Percentiles rank a stretch among this genome's conserved stretches.
Conservation (phyloP, 2,113 vertebrate species). For the Electrona antarctica region DNA sequence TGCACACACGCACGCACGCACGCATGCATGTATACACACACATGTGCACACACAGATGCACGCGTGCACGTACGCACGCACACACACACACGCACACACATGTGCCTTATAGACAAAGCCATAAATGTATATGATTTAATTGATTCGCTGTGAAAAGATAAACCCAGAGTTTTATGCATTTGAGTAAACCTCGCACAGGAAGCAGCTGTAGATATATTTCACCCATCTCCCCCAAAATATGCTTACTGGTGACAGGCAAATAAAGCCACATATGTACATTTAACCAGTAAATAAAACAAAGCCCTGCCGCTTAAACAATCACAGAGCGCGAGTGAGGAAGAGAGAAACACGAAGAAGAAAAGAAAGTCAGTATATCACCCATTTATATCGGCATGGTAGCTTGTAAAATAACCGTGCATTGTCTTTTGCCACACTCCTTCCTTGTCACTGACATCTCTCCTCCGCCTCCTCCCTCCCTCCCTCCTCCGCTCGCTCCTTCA, state of each 20-base stretch:
- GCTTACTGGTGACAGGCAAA: conserved; percentile 75
- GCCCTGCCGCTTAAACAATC: conserved; percentile 68
- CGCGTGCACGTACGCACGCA: no score
- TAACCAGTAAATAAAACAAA: conserved; percentile 80
- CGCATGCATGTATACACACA: no score
- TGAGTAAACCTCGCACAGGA: conserved; percentile 44
- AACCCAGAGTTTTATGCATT: conserved; percentile 65
- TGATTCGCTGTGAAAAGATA: conserved; percentile 67
- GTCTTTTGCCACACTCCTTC: conserved; percentile 50
- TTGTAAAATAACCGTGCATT: conserved; percentile 69
- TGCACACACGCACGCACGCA: no score
- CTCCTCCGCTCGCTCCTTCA: conserved; percentile 50
- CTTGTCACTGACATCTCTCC: conserved; percentile 46
- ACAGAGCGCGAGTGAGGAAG: conserved; percentile 52
- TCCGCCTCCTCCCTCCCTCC: conserved; percentile 30
- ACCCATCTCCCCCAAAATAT: conserved; percentile 69
- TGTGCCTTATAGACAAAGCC: conserved; percentile 42
- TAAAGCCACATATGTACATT: conserved; percentile 79
- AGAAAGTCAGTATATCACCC: conserved; percentile 78
- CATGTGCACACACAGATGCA: no score
- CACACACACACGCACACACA: no score
- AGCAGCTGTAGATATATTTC: conserved; percentile 78
- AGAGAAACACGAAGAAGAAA: conserved; percentile 42
- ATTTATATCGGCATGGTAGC: conserved; percentile 73
- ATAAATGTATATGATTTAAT: conserved; percentile 76